A percentile compares a stretch with the other conserved stretches of the same genome.
These are phyloP conservation scores for Tretioscincus oriximinensis DNA, from an alignment of 2,113 vertebrate genomes.

Conservation along the genomic window DNA sequence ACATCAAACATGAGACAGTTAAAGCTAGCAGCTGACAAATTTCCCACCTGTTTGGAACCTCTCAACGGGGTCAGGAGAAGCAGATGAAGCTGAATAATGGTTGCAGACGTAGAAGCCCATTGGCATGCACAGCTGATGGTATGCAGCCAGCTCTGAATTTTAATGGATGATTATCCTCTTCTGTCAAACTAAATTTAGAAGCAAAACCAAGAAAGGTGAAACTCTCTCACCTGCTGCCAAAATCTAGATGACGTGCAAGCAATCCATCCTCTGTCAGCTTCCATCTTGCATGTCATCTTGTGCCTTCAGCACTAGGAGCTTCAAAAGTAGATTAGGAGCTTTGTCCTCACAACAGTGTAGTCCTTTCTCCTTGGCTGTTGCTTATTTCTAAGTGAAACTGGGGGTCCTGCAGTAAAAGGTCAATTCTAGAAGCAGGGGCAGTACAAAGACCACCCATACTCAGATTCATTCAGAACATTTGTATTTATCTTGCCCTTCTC, in stretches of 20 bases:
- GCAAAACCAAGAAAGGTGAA: slow-evolving; percentile 62
- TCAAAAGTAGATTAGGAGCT: background rate
- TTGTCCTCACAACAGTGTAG: background rate
- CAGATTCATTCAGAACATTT: background rate
- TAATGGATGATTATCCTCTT: slow-evolving; percentile 43
- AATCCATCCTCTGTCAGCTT: background rate
- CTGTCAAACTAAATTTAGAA: slow-evolving; percentile 65
- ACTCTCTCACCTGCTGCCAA: slow-evolving; percentile 56
- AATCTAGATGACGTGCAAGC: slow-evolving; percentile 20
- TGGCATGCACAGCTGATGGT: slow-evolving; percentile 17
- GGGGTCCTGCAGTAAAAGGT: too few species aligned
- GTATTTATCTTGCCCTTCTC: too few species aligned
- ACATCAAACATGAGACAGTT: background rate
- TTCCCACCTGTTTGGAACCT: slow-evolving; percentile 11
- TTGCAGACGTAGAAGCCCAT: slow-evolving; percentile 13
- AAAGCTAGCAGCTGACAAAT: background rate
- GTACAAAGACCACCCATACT: background rate
- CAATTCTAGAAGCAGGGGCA: background rate
- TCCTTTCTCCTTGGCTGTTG: background rate
- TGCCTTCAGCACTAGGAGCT: background rate
- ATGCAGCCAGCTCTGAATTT: slow-evolving; percentile 54
- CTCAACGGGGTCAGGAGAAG: slow-evolving; percentile 1
- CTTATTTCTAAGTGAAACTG: background rate
- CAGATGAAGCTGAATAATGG: background rate
- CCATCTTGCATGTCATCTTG: background rate